Base-by-base conservation (phyloP, 2,888 invertebrate genomes). In the Cephus pulcher region DNA sequence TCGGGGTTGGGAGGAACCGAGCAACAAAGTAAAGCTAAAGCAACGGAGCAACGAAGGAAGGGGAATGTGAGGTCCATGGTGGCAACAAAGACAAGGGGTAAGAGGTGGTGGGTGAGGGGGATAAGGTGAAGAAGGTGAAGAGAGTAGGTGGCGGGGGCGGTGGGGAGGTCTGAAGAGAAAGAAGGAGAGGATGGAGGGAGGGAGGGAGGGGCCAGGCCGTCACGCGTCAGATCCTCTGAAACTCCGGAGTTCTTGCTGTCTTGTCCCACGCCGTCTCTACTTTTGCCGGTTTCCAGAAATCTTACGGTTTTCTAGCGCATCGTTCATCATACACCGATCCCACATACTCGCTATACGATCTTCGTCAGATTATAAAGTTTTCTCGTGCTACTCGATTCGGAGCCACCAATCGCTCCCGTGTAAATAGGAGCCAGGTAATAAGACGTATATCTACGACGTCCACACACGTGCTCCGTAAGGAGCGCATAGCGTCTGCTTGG, bases 171-270 rank as follows among this genome's bases (percentile, higher is more conserved):
- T 78, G 80, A 74, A 76, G 70, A 34, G 34, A 35, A 56, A 74
- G 74, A 75, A 78, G 77, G 12, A 34, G 35, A 11, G 68, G 77
- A 70, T 79, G 73, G 77, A 75, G 79, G 76, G 76, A 77, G 78
- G 35, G 35, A 12, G 35, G 35, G 35, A 12, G 35, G 35, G 78
- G 78, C 74, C 80, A 71, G 78, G 77, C 79, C 85, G 85, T 85
- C 85, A 85, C 85, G 85, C 85, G 85, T 85, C 85, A 84, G 79
- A 80, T 80, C 76, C 73, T 82, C 80, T 78, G 80, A 81, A 77
- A 78, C 76, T 82, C 77, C 40, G 15, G 77, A 37, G 80, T 81
- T 83, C 82, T 76, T 80, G 77, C 79, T 75, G 77, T 78, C 79
- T 84, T 73, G 80, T 82, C 83, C 82, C 83, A 82, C 82, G 84